Conservation (phyloP, 2,797 vertebrate species). For the Enteromius mattozi region DNA sequence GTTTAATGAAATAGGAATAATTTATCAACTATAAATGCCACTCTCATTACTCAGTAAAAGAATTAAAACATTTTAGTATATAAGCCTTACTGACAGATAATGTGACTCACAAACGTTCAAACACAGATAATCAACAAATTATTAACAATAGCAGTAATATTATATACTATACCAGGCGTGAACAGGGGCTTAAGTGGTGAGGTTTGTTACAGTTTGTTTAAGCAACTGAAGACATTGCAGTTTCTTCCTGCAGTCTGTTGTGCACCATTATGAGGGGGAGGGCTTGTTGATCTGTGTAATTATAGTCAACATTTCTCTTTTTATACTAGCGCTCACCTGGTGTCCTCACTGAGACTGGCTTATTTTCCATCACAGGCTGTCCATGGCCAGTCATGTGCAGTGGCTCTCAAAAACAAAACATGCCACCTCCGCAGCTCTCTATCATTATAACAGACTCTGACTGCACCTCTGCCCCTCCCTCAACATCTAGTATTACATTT, state of each 20-base stretch:
- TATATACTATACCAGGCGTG: background rate
- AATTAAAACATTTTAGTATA: background rate
- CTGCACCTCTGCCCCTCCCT: constrained; percentile 45
- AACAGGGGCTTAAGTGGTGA: background rate
- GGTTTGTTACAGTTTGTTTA: background rate
- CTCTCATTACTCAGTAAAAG: background rate
- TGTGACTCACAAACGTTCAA: background rate
- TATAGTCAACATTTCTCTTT: constrained; percentile 45
- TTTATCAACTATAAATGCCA: background rate
- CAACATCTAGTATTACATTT: constrained; percentile 44
- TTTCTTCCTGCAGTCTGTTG: background rate
- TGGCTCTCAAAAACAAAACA: constrained; percentile 68
- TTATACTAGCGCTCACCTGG: constrained; percentile 51
- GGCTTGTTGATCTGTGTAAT: constrained; percentile 43
- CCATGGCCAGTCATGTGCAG: constrained; percentile 79
- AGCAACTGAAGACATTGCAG: background rate
- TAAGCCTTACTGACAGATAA: background rate
- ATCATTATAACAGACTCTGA: constrained; percentile 38
- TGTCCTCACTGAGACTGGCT: constrained; percentile 47
- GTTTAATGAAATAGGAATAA: background rate
- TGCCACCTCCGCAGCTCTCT: constrained; percentile 54
- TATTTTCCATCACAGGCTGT: constrained; percentile 76
- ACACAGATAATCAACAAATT: background rate
- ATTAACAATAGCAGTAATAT: background rate
- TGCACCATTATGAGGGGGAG: background rate